Evolutionary conservation across 2,797 vertebrate genomes (phyloP).

Genomic region (Pangasius macronema): DNA sequence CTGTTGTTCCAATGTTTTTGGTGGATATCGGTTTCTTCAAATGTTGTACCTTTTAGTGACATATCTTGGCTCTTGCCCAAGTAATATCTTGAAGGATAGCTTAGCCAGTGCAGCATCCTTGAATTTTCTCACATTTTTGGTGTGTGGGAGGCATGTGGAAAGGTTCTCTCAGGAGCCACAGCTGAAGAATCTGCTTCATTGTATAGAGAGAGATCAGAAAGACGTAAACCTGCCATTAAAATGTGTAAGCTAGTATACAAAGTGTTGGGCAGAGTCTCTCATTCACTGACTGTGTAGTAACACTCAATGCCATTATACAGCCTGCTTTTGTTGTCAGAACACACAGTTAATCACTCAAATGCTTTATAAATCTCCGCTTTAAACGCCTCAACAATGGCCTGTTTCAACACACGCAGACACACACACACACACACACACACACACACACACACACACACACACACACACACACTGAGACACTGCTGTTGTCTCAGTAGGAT

Average conservation of each 20-base stretch:
- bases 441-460: too few relatives aligned
- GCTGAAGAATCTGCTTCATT: slow-evolving; percentile 3
- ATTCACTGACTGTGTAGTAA: slow-evolving; percentile 19
- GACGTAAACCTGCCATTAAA: slow-evolving; percentile 14
- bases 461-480: too few relatives aligned
- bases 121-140: slow-evolving; percentile 2
- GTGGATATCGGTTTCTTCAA: background rate
- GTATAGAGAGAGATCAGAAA: slow-evolving; percentile 12
- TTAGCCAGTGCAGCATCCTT: background rate
- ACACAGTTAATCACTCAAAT: slow-evolving; percentile 32
- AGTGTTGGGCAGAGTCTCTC: slow-evolving; percentile 26
- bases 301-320: slow-evolving; percentile 30
- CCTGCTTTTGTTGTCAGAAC: slow-evolving; percentile 24
- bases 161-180: slow-evolving; percentile 13
- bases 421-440: background rate
- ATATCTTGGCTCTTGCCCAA: background rate
- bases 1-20: slow-evolving; percentile 7
- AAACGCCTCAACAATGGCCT: slow-evolving; percentile 24
- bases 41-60: background rate
- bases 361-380: background rate
- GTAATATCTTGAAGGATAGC: background rate
- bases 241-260: slow-evolving; percentile 11
- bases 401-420: slow-evolving; percentile 24
- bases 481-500: slow-evolving; percentile 1
- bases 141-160: background rate